Conservation (phyloP, 2,797 vertebrate genomes). For the Cephalopachus bancanus region DNA sequence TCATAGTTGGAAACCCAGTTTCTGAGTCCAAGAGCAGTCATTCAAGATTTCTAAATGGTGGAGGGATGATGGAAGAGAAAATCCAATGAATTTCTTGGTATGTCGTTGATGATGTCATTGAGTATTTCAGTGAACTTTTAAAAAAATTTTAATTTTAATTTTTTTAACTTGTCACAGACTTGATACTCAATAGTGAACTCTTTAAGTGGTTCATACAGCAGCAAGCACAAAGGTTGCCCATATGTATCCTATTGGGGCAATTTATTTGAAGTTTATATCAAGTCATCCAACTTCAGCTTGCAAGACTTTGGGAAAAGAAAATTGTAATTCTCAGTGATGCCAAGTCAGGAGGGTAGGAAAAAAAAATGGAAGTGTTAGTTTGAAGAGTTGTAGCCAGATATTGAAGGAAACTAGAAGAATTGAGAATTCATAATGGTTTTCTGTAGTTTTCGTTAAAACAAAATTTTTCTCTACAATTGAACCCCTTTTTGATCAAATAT, state of each 20-base stretch:
- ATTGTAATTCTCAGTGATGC: neutral
- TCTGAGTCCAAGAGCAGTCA: neutral
- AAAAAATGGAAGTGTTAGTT: neutral
- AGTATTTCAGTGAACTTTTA: neutral
- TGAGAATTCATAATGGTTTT: neutral
- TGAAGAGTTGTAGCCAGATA: neutral
- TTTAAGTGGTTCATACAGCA: neutral
- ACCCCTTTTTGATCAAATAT: neutral
- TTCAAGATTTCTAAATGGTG: neutral
- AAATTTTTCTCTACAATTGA: neutral
- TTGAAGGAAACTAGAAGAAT: neutral
- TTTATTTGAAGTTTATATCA: neutral
- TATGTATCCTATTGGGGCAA: too few species aligned
- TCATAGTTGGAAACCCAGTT: neutral
- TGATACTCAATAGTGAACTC: neutral
- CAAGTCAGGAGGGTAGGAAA: neutral
- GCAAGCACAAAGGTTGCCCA: neutral
- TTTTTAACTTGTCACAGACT: too few species aligned
- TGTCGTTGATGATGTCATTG: neutral
- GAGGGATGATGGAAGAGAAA: neutral
- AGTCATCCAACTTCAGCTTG: neutral
- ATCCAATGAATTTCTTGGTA: neutral
- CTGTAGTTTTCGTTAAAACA: neutral
- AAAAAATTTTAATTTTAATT: too few species aligned
- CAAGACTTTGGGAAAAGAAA: neutral